Conservation (phyloP, 2,888 invertebrate species). For the Phyto melanocephala region DNA sequence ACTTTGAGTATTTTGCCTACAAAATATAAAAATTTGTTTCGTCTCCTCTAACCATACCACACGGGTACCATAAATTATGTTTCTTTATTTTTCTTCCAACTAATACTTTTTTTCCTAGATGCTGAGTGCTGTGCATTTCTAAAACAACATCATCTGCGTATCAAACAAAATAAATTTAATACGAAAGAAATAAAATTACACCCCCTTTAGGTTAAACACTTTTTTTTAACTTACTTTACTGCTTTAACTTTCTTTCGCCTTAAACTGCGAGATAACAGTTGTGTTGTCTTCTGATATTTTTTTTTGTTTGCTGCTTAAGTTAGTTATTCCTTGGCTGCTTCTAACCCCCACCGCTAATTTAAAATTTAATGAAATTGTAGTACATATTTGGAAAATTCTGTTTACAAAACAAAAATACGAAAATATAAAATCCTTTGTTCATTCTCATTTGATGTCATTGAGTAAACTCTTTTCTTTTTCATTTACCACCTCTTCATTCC, state of each 20-base stretch:
- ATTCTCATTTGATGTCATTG: slow-evolving; percentile 15
- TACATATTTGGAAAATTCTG: neutral
- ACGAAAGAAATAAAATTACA: slow-evolving; percentile 58
- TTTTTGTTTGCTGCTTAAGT: neutral
- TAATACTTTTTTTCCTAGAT: neutral
- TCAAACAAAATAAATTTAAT: slow-evolving; percentile 51
- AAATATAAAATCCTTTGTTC: slow-evolving; percentile 43
- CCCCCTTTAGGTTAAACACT: slow-evolving; percentile 61
- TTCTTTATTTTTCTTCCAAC: neutral
- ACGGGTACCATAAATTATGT: slow-evolving; percentile 59
- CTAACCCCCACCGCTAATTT: slow-evolving; percentile 10
- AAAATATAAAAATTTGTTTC: slow-evolving; percentile 35
- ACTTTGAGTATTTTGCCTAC: slow-evolving; percentile 24
- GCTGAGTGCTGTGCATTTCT: neutral
- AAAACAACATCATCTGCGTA: slow-evolving; percentile 39
- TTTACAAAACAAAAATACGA: neutral
- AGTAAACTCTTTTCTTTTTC: slow-evolving; percentile 53
- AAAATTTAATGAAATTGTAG: slow-evolving; percentile 47
- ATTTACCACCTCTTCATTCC: slow-evolving; percentile 29
- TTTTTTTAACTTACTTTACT: slow-evolving; percentile 15
- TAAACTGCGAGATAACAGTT: slow-evolving; percentile 34
- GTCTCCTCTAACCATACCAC: slow-evolving; percentile 53
- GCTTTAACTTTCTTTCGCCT: slow-evolving; percentile 23
- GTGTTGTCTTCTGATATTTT: neutral
- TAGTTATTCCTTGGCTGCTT: neutral